These are phyloP conservation scores for Agrochola circellaris DNA, from an alignment of 2,888 invertebrate genomes.

Conservation along the genomic window DNA sequence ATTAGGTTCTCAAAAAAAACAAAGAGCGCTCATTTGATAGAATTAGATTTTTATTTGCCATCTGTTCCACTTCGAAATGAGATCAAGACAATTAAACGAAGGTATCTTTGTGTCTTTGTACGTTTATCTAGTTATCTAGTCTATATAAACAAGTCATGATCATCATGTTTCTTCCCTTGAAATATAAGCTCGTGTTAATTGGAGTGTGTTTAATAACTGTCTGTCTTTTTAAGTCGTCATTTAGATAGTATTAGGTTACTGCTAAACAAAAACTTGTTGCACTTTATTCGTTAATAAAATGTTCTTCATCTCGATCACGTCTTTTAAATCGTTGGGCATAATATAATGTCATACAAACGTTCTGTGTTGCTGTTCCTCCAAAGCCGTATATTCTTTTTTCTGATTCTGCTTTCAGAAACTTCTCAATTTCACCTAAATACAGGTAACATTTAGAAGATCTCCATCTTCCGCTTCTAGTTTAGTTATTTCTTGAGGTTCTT, in stretches of 20 bases:
- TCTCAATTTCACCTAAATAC: too few species aligned
- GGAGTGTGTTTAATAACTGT: constrained; percentile 24
- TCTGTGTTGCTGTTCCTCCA: too few species aligned
- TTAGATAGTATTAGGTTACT: constrained; percentile 23
- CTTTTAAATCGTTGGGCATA: too few species aligned
- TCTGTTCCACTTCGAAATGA: constrained; percentile 35
- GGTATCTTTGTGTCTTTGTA: constrained; percentile 32
- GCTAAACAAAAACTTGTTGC: constrained; percentile 15
- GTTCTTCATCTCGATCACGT: background rate
- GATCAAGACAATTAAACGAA: constrained; percentile 40
- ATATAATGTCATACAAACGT: too few species aligned
- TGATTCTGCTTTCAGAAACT: too few species aligned
- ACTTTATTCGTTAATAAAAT: constrained; percentile 12
- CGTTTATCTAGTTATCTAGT: constrained; percentile 8
- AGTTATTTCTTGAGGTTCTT: too few species aligned
- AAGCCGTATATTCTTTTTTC: too few species aligned
- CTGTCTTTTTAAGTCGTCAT: constrained; percentile 15
- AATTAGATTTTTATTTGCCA: constrained; percentile 43
- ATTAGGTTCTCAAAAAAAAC: constrained; percentile 25
- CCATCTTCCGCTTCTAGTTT: too few species aligned
- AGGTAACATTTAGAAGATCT: too few species aligned
- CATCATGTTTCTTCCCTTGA: constrained; percentile 29
- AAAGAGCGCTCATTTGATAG: constrained; percentile 24
- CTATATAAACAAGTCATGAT: constrained; percentile 21
- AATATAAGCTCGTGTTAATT: constrained; percentile 35